Conservation (phyloP, 1,140 invertebrate species). For the Bicyclus anynana region DNA sequence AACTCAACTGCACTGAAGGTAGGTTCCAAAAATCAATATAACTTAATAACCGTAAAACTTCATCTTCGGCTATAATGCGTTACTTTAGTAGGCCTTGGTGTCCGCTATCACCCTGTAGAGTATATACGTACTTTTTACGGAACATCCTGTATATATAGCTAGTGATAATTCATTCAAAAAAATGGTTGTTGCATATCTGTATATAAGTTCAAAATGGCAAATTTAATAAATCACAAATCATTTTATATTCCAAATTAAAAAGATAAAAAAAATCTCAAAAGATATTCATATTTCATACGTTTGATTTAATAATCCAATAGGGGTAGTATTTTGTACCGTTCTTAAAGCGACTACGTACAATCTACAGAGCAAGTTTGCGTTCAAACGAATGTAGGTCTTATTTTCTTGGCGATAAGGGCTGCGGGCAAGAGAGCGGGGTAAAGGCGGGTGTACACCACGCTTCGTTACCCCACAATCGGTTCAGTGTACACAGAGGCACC, state of each 20-base stretch:
- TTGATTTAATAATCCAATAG: constrained; percentile 24
- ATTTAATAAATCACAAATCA: not conserved
- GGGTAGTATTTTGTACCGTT: constrained; percentile 20
- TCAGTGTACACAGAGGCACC: constrained; percentile 24
- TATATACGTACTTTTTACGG: no score
- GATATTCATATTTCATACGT: constrained; percentile 10
- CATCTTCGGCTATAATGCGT: no score
- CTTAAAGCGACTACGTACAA: constrained; percentile 16
- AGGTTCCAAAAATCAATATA: no score
- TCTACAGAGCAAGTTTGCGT: not conserved
- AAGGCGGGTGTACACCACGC: constrained; percentile 17
- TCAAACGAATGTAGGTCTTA: not conserved
- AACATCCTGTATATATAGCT: no score
- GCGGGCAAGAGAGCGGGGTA: not conserved
- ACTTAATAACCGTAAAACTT: no score
- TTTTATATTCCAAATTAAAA: not conserved
- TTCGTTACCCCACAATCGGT: constrained; percentile 28
- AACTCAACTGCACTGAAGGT: no score
- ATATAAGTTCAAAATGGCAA: not conserved
- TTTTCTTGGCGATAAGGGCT: not conserved
- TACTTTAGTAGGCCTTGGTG: no score
- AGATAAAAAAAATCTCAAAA: constrained; percentile 8
- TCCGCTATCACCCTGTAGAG: no score
- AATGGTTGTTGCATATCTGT: no score
- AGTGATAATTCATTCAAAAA: no score